Base-by-base conservation (phyloP, 1,140 invertebrate species). In the Panagrolaimus sp. region DNA sequence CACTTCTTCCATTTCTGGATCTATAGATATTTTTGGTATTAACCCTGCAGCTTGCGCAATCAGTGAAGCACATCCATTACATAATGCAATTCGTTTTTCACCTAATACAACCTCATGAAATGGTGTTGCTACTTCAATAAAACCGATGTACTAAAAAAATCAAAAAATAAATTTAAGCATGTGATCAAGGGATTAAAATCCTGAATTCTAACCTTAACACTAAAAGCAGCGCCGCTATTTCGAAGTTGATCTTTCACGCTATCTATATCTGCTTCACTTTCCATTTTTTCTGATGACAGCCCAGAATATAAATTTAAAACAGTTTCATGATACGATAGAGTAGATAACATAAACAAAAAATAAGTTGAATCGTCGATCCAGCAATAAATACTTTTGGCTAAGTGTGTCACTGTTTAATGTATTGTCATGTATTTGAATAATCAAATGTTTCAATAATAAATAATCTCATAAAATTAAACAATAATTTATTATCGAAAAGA, bases 181-280 rank as follows among this genome's bases (percentile, higher is more conserved):
- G 31, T 38, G 31, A 38, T 38, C 7, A n/a, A n/a, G 31, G 31
- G 31, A 38, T 38, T 38, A 38, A n/a, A 38, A 38, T 38, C 31
- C 2, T 4, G 7, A 38, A 38, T 38, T 38, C 51, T 13, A 25
- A 57, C 51, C 9, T 57, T 27, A n/a, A 57, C 51, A 23, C 51
- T 25, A 57, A 57, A 57, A n/a, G 51, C 27, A 11, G n/a, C 51
- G 20, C 51, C 51, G 8, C 51, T 57, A 57, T 57, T 57, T 57
- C 51, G n/a, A 57, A 57, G 20, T 57, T 13, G 20, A n/a, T 13
- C 20, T 8, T 27, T 11, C n/a, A n/a, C 7, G 20, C 51, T 57
- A 20, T 57, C 20, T 5, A 16, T 11, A n/a, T 16, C 48, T n/a
- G 51, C 51, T 57, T n/a, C n/a, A n/a, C n/a, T n/a, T n/a, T 57